phyloP scores from a whole-genome alignment of 1,140 invertebrate species.

The Drosophila murphyi region DNA sequence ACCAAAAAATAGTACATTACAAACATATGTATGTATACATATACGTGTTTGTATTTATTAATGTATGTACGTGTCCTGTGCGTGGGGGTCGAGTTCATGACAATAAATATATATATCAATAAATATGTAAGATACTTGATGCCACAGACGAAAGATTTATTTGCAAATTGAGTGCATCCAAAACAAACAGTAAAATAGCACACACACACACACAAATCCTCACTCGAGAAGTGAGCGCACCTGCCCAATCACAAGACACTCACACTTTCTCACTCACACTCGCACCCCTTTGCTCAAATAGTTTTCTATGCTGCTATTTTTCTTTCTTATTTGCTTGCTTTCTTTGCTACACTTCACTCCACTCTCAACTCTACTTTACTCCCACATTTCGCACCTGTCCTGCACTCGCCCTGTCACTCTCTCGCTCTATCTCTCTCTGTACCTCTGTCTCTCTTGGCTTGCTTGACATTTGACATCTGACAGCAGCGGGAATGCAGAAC shows the following conservation, averaged over 20 bases:
- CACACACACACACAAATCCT: constrained; percentile 10
- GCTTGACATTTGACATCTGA: constrained; percentile 23
- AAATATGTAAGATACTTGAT: constrained; percentile 44
- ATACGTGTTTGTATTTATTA: constrained; percentile 16
- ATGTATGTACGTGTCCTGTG: constrained; percentile 26
- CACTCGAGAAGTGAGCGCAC: background rate
- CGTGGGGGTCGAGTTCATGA: constrained; percentile 29
- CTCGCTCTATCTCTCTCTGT: too few relatives aligned
- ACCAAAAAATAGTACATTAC: constrained; percentile 13
- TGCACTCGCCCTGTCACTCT: background rate
- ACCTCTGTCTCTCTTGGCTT: background rate
- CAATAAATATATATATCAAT: constrained; percentile 51
- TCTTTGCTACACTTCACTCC: constrained; percentile 9
- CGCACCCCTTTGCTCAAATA: constrained; percentile 8
- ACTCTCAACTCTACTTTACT: background rate
- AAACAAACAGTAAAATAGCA: background rate
- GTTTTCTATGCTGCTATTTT: constrained; percentile 19
- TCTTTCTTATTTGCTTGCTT: constrained; percentile 7
- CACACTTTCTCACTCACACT: background rate
- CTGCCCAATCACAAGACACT: constrained; percentile 9
- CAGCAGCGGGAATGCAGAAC: background rate
- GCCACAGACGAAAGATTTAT: constrained; percentile 18
- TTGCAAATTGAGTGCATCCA: constrained; percentile 21
- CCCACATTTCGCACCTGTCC: background rate
- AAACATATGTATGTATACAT: constrained; percentile 17